Conservation (phyloP, 2,113 vertebrate species). For the Dolichotis patagonum region DNA sequence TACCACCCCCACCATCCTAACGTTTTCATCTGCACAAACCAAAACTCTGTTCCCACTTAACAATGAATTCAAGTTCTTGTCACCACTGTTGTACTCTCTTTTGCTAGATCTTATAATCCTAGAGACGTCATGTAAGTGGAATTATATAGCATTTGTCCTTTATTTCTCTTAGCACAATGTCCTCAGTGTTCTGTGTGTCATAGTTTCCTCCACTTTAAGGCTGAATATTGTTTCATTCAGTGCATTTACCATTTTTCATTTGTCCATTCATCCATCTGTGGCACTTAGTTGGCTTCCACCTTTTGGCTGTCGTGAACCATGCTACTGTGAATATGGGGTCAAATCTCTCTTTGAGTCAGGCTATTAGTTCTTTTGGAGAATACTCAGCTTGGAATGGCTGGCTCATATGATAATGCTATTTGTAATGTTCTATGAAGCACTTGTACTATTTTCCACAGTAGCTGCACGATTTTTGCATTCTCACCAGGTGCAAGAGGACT, state of each 20-base stretch:
- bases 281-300: neutral
- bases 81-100: neutral
- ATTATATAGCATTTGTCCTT: neutral
- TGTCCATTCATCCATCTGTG: neutral
- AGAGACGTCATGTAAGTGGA: neutral
- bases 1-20: neutral
- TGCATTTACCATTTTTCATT: neutral
- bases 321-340: neutral
- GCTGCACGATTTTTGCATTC: too few species aligned
- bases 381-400: neutral
- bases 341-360: neutral
- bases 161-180: neutral
- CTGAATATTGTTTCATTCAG: neutral
- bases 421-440: neutral
- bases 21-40: neutral
- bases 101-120: neutral
- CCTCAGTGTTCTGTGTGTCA: neutral
- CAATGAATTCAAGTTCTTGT: neutral
- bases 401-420: neutral
- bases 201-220: neutral
- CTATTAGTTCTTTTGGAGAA: neutral
- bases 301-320: neutral
- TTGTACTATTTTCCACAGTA: neutral
- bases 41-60: neutral
- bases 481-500: too few species aligned